phyloP scores from a whole-genome alignment of 2,888 invertebrate species.

The Trisateles emortualis region DNA sequence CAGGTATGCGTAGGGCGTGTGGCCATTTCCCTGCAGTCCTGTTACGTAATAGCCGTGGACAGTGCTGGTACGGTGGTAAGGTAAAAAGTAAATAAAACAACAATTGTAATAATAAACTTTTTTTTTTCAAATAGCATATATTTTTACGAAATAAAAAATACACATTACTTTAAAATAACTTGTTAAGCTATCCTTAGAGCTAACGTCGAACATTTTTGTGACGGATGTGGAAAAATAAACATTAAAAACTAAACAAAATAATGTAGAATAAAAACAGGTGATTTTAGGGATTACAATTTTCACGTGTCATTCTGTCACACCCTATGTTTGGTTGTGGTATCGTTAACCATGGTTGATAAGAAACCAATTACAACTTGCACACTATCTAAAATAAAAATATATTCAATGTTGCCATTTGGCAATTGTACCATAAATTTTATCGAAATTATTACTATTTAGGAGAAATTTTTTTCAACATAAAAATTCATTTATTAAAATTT shows the following conservation, averaged over 20 bases:
- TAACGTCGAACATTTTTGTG: slow-evolving; percentile 56
- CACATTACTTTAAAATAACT: slow-evolving; percentile 74
- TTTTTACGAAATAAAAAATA: slow-evolving; percentile 79
- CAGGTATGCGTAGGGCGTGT: too few relatives aligned
- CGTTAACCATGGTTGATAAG: slow-evolving; percentile 5
- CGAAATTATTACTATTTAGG: neutral
- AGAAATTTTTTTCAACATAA: neutral
- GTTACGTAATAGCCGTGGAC: too few relatives aligned
- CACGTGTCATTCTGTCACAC: slow-evolving; percentile 1
- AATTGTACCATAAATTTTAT: too few relatives aligned
- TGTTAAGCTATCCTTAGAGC: slow-evolving; percentile 68
- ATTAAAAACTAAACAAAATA: slow-evolving; percentile 40
- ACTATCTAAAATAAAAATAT: slow-evolving; percentile 3
- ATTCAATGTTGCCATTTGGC: slow-evolving; percentile 5
- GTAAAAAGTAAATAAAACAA: slow-evolving; percentile 66
- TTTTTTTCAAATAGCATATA: slow-evolving; percentile 79
- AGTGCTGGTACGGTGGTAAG: too few relatives aligned
- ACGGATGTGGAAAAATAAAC: slow-evolving; percentile 46
- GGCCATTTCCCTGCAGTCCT: too few relatives aligned
- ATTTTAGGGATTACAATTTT: slow-evolving; percentile 2
- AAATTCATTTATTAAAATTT: slow-evolving; percentile 6
- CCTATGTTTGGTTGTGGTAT: slow-evolving; percentile 9
- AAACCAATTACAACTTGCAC: slow-evolving; percentile 16
- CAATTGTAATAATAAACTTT: slow-evolving; percentile 66
- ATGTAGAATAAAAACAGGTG: slow-evolving; percentile 10